Conservation (phyloP, 2,888 invertebrate species). For the Parnassius glacialis region DNA sequence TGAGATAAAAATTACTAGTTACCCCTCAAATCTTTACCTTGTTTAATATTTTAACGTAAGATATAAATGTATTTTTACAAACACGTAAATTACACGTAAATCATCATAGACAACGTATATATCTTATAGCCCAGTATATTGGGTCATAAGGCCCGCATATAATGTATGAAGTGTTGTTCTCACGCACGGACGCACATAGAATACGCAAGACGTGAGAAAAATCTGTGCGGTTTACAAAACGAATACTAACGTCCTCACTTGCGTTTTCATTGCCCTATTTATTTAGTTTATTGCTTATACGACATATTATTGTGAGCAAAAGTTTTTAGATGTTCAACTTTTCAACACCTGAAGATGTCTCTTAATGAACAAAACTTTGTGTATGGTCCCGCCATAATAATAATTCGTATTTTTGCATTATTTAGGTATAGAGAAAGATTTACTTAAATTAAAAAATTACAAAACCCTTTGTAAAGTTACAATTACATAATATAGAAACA, state of each 20-base stretch:
- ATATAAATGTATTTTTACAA: neutral
- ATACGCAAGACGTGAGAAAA: slow-evolving; percentile 72
- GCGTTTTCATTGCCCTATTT: slow-evolving; percentile 67
- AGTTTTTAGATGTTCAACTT: slow-evolving; percentile 25
- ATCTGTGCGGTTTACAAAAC: slow-evolving; percentile 59
- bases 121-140: neutral
- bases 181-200: slow-evolving; percentile 55
- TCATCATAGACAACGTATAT: neutral
- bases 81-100: neutral
- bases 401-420: too few species aligned
- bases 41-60: too few species aligned
- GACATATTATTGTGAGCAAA: slow-evolving; percentile 28
- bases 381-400: too few species aligned
- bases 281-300: slow-evolving; percentile 35
- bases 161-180: slow-evolving; percentile 45
- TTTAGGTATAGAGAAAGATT: too few species aligned
- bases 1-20: too few species aligned
- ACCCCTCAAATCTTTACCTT: too few species aligned
- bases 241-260: slow-evolving; percentile 70
- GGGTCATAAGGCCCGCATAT: slow-evolving; percentile 35
- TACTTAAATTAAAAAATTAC: too few species aligned
- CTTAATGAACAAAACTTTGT: too few species aligned
- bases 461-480: too few species aligned
- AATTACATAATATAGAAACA: too few species aligned
- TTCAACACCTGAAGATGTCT: too few species aligned